Evolutionary conservation across 2,888 invertebrate genomes (phyloP).

Genomic region (Strigamia maritima): DNA sequence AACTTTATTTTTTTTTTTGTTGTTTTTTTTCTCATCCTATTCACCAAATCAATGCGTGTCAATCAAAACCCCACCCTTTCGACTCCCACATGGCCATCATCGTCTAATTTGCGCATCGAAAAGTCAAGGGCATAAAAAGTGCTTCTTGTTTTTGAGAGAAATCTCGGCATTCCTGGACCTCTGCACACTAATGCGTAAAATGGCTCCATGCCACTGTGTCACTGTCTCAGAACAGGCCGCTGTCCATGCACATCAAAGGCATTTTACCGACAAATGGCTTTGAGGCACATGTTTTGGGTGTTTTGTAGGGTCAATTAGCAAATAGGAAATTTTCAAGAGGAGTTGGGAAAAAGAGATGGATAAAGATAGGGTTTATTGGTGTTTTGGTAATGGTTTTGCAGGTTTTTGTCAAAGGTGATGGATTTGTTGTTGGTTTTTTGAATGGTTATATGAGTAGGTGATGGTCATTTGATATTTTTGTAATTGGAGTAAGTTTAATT

Average conservation of each 20-base stretch:
- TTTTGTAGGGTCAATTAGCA: not conserved
- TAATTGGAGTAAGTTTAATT: too few relatives aligned
- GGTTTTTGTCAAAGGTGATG: not conserved
- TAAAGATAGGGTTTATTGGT: not conserved
- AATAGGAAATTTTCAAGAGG: not conserved
- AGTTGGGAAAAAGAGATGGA: not conserved
- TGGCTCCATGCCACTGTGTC: not conserved
- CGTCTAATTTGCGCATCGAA: not conserved
- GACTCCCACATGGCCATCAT: not conserved
- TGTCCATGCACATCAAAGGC: not conserved
- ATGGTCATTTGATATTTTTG: not conserved
- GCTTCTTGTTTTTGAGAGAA: not conserved
- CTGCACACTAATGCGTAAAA: not conserved
- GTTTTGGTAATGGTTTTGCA: not conserved
- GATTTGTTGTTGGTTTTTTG: not conserved
- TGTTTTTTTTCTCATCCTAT: not conserved
- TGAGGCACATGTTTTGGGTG: not conserved
- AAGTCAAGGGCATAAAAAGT: not conserved
- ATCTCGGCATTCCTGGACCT: not conserved
- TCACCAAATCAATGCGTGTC: not conserved
- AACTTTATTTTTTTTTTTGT: not conserved
- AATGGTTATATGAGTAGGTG: not conserved
- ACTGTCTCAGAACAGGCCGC: not conserved
- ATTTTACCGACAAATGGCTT: not conserved
- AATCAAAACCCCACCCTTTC: not conserved